These are phyloP conservation scores for Himalopsyche japonica DNA, from an alignment of 2,888 invertebrate genomes.

Conservation along the genomic window DNA sequence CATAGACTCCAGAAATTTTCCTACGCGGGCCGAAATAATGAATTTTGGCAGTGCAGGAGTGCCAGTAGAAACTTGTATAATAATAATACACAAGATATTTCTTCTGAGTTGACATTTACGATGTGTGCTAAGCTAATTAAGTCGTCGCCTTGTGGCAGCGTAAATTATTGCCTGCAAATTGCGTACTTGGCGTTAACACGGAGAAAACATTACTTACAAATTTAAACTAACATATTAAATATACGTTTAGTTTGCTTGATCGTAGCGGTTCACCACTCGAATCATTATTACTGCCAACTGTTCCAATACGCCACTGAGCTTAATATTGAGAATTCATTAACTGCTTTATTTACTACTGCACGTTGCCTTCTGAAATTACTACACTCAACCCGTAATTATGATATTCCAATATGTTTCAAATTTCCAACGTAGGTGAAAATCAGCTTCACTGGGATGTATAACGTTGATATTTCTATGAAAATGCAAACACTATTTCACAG, in stretches of 20 bases:
- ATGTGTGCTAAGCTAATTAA: constrained; percentile 37
- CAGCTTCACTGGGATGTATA: too few relatives aligned
- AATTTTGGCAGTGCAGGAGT: neutral
- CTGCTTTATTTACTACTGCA: neutral
- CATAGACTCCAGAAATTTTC: neutral
- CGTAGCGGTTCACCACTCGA: neutral
- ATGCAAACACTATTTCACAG: too few relatives aligned
- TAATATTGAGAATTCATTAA: neutral
- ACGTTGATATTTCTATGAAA: too few relatives aligned
- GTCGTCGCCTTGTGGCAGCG: constrained; percentile 31
- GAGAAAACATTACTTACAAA: neutral
- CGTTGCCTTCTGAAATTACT: too few relatives aligned
- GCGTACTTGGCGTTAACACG: neutral
- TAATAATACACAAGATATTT: constrained; percentile 27
- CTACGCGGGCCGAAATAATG: neutral
- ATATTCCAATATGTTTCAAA: too few relatives aligned
- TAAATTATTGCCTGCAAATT: constrained; percentile 18
- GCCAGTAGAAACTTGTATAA: neutral
- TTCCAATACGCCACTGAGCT: neutral
- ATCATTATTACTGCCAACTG: neutral
- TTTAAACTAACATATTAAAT: neutral
- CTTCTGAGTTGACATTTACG: constrained; percentile 31
- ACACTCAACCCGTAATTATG: too few relatives aligned
- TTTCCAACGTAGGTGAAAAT: too few relatives aligned
- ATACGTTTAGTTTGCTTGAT: neutral